Conservation (phyloP, 2,797 vertebrate species). For the Melanogrammus aeglefinus region DNA sequence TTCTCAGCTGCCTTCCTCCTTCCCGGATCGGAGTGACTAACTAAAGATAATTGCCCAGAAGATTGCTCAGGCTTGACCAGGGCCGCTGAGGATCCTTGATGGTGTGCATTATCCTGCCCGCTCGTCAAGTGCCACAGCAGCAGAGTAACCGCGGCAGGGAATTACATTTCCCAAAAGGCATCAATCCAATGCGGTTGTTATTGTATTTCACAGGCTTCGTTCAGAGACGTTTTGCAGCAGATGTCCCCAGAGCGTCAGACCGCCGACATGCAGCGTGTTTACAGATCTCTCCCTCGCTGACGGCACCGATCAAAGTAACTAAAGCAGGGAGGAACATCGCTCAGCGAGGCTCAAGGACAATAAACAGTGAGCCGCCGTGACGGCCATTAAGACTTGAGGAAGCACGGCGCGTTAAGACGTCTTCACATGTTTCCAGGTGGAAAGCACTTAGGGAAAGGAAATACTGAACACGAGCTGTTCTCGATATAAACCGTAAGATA, state of each 20-base stretch:
- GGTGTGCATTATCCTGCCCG: slow-evolving; percentile 9
- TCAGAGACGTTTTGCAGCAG: slow-evolving; percentile 7
- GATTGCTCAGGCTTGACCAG: slow-evolving; percentile 43
- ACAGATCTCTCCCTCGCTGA: background rate
- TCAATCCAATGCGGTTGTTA: slow-evolving; percentile 23
- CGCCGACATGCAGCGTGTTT: slow-evolving; percentile 6
- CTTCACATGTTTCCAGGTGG: background rate
- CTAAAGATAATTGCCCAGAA: slow-evolving; percentile 50
- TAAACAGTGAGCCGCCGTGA: background rate
- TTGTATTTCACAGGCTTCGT: slow-evolving; percentile 13
- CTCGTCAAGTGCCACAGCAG: slow-evolving; percentile 50
- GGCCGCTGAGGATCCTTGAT: slow-evolving; percentile 31
- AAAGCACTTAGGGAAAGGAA: background rate
- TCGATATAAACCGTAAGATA: background rate
- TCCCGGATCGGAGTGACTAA: slow-evolving; percentile 50
- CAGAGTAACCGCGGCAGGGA: slow-evolving; percentile 38
- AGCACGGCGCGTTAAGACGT: background rate
- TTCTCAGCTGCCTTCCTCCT: slow-evolving; percentile 16
- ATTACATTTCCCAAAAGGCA: slow-evolving; percentile 34
- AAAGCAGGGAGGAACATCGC: background rate
- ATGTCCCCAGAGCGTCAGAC: background rate
- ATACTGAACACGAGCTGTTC: background rate
- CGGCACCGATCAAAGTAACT: background rate
- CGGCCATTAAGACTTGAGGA: background rate
- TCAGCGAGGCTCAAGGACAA: background rate